phyloP scores from a whole-genome alignment of 1,140 invertebrate genomes.

The Homalodisca vitripennis region DNA sequence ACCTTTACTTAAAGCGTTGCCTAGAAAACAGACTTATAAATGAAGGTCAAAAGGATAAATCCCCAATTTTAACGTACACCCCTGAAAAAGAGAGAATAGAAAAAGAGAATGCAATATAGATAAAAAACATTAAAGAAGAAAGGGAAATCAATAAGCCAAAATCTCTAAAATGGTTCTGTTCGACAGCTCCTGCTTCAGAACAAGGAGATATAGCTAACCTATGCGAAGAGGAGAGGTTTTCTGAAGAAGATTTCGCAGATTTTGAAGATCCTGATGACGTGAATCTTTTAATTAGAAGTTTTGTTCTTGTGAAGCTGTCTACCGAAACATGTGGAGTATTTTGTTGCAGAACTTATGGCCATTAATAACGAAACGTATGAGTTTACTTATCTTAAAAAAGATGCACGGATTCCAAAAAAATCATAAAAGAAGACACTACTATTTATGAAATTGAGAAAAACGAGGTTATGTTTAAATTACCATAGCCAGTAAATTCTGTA shows the following conservation, averaged over 20 bases:
- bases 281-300: neutral
- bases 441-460: neutral
- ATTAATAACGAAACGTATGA: neutral
- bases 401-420: neutral
- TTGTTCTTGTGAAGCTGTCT: neutral
- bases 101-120: neutral
- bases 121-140: neutral
- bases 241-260: constrained; percentile 6
- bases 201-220: neutral
- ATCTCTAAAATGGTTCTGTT: neutral
- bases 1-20: constrained; percentile 13
- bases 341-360: neutral
- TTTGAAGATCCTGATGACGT: constrained; percentile 1
- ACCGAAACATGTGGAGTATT: neutral
- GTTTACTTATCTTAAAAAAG: neutral
- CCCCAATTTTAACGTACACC: constrained; percentile 16
- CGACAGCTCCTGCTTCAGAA: neutral
- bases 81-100: constrained; percentile 25
- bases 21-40: constrained; percentile 8
- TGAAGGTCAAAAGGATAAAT: constrained; percentile 23
- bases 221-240: neutral
- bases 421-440: neutral
- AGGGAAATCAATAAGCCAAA: neutral
- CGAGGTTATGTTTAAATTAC: neutral
- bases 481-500: neutral